phyloP scores from a whole-genome alignment of 2,113 vertebrate species.

The Barnardius zonarius region DNA sequence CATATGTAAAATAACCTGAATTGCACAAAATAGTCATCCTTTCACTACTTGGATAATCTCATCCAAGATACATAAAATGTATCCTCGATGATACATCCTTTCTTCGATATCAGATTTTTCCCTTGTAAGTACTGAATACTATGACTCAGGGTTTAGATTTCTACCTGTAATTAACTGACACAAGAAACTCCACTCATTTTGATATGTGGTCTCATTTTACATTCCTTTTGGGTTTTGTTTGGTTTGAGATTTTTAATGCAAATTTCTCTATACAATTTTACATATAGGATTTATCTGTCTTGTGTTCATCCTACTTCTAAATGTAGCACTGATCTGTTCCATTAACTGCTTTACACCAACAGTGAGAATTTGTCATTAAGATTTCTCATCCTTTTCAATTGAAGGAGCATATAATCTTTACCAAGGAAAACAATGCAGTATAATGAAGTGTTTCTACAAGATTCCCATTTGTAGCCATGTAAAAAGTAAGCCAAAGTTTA shows the following conservation, averaged over 20 bases:
- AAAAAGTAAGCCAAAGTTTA: not conserved
- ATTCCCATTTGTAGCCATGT: not conserved
- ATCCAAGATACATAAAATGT: not conserved
- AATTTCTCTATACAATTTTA: not conserved
- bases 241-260: not conserved
- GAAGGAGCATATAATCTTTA: not conserved
- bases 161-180: not conserved
- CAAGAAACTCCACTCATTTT: not conserved
- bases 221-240: not conserved
- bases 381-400: not conserved
- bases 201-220: not conserved
- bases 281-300: not conserved
- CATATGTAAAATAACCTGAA: not conserved
- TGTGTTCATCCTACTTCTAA: not conserved
- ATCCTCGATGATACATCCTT: not conserved
- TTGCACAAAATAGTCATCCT: not conserved
- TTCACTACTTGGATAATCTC: not conserved
- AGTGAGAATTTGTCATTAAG: not conserved
- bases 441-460: not conserved
- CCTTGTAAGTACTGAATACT: not conserved
- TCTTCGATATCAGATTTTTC: not conserved
- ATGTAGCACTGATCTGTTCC: not conserved
- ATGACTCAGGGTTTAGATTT: not conserved
- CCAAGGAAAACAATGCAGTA: not conserved
- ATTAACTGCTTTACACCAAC: not conserved